Conservation (phyloP, 2,113 vertebrate species). For the Telmatochromis sp. region DNA sequence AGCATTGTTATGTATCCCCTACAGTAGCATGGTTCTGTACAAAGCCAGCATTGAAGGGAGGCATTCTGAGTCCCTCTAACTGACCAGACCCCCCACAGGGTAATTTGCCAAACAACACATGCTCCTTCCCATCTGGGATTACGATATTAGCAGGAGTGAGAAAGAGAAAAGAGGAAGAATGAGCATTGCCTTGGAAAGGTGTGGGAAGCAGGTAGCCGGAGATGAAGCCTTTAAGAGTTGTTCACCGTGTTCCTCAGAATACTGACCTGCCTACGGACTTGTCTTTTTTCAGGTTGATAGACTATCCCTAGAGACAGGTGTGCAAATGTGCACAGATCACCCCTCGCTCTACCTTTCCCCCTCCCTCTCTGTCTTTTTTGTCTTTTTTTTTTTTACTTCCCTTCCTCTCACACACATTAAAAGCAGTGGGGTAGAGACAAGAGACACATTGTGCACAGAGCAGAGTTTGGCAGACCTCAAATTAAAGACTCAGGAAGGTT, state of each 20-base stretch:
- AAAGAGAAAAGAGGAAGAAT: not conserved
- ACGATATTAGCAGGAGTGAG: constrained; percentile 9
- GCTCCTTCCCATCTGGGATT: not conserved
- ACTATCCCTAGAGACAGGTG: constrained; percentile 55
- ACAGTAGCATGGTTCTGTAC: not conserved
- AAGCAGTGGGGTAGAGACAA: constrained; percentile 12
- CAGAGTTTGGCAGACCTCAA: constrained; percentile 54
- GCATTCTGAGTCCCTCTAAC: constrained; percentile 7
- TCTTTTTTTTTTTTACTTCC: constrained; percentile 2
- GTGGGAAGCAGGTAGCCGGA: not conserved
- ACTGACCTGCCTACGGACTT: constrained; percentile 51
- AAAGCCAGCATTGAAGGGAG: constrained; percentile 4
- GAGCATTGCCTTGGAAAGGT: not conserved
- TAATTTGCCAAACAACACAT: constrained; percentile 38
- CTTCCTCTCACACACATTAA: not conserved
- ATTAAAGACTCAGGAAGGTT: constrained; percentile 59
- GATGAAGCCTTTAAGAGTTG: constrained; percentile 44
- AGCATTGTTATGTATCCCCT: constrained; percentile 28
- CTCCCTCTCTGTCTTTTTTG: not conserved
- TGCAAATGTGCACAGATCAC: constrained; percentile 50
- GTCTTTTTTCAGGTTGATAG: constrained; percentile 52
- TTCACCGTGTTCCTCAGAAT: constrained; percentile 38
- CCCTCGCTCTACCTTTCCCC: not conserved
- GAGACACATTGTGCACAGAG: constrained; percentile 38
- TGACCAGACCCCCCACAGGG: not conserved